Evolutionary conservation across 2,113 vertebrate species (phyloP).

Genomic region (Artemisiospiza belli): DNA sequence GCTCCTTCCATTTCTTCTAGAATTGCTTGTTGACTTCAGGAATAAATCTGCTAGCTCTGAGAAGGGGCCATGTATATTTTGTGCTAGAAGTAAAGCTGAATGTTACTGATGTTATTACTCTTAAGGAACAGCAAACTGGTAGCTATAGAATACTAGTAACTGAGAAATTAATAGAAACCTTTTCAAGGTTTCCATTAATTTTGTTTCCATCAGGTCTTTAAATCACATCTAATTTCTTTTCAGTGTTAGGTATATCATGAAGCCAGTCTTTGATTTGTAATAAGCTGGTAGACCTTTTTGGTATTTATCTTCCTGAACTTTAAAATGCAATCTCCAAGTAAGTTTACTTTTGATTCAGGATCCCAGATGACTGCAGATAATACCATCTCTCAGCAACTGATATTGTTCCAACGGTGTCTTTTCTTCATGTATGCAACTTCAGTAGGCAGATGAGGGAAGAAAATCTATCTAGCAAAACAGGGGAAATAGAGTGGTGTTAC

Average conservation of each 20-base stretch:
- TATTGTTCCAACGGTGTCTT: not conserved
- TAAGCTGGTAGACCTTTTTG: not conserved
- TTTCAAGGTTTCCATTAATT: not conserved
- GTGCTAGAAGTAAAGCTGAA: not conserved
- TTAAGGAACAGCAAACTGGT: not conserved
- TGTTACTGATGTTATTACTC: not conserved
- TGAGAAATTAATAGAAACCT: not conserved
- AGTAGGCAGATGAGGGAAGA: not conserved
- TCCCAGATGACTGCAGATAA: not conserved
- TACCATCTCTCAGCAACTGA: not conserved
- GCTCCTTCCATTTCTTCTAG: not conserved
- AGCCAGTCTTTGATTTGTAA: not conserved
- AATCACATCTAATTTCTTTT: not conserved
- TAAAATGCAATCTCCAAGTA: not conserved
- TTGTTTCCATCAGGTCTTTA: not conserved
- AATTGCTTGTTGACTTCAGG: not conserved
- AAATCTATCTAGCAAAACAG: not conserved
- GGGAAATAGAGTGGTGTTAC: not conserved
- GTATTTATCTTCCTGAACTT: not conserved
- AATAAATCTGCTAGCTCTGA: not conserved
- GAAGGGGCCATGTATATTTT: not conserved
- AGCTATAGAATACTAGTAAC: not conserved
- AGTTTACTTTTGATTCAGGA: not conserved
- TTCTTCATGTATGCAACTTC: not conserved
- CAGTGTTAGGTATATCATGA: fast-evolving